Conservation (phyloP, 2,888 invertebrate species). For the Aquatica leii region DNA sequence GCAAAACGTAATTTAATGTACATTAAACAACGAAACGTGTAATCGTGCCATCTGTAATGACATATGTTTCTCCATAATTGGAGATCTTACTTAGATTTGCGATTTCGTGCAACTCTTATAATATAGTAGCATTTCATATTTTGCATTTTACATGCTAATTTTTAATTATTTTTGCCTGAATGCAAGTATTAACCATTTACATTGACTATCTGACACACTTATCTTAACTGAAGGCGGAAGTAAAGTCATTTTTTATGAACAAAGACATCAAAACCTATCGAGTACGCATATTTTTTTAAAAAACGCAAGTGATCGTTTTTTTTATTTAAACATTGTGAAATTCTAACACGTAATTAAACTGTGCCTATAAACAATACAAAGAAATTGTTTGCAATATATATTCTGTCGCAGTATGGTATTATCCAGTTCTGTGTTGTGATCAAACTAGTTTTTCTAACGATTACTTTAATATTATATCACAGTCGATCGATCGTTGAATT, state of each 20-base stretch:
- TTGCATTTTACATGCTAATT: constrained; percentile 22
- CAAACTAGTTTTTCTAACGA: constrained; percentile 40
- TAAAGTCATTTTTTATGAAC: constrained; percentile 10
- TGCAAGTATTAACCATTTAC: constrained; percentile 19
- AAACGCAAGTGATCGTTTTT: not conserved
- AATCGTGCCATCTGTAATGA: constrained; percentile 29
- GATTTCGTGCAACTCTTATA: constrained; percentile 23
- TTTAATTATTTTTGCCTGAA: constrained; percentile 25
- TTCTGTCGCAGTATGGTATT: constrained; percentile 41
- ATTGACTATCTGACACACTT: constrained; percentile 25
- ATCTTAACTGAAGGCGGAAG: constrained; percentile 16
- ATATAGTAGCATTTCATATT: constrained; percentile 22
- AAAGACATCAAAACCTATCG: constrained; percentile 5
- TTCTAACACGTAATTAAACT: constrained; percentile 20
- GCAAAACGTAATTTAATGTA: constrained; percentile 22
- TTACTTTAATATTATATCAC: constrained; percentile 34
- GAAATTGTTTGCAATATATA: constrained; percentile 37
- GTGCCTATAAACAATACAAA: constrained; percentile 10
- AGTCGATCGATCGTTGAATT: constrained; percentile 31
- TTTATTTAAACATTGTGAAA: too few species aligned
- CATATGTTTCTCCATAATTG: constrained; percentile 29
- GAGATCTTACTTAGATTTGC: constrained; percentile 30
- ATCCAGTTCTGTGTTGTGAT: constrained; percentile 35
- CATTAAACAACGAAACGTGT: constrained; percentile 24
- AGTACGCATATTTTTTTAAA: not conserved